Evolutionary conservation across 1,140 invertebrate species (phyloP), one percentile per base, ranked within the genome.

Genomic region (Megathymus violae): DNA sequence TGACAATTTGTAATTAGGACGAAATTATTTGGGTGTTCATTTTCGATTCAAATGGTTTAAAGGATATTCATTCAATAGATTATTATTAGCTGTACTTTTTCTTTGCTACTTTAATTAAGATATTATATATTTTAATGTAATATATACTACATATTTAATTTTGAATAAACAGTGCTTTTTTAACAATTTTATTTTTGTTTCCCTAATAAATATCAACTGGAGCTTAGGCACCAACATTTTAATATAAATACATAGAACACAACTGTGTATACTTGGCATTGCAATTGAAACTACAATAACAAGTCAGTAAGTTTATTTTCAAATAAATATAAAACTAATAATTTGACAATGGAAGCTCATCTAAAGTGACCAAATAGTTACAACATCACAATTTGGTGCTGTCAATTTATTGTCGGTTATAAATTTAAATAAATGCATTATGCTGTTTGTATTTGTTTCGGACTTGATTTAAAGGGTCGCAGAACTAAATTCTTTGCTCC

Each of bases 111-210:
- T 88, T 88, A 86, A 88, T 88, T 88, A 87, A 87, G 83, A 84
- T 83, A 88, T 56, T 46, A 46, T 88, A 86, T 90, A 88, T 89
- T 90, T 88, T 89, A 90, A 85, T 90, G 88, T 90, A 90, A 90
- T 88, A 90, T 90, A 90, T 88, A 82, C 78, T 87, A 78, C 71
- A 76, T 80, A 90, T 90, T 88, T 90, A 90, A 90, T 90, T 56
- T 90, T 90, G 82, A 90, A 88, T 90, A 90, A 90, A 88, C 79
- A 85, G 78, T 86, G 86, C 86, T 90, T 90, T 90, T 90, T 80
- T 88, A 36, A 80, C 72, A 81, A 19, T 50, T 47, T 47, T 6
- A 54, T 34, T 65, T 58, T 64, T 65, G 44, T 46, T 41, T 62
- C n/a, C 41, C 11, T 22, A 3, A 1, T 25, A 13, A 16, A 17